Conservation (phyloP, 1,140 invertebrate species). For the Akabosia matsudoensis region DNA sequence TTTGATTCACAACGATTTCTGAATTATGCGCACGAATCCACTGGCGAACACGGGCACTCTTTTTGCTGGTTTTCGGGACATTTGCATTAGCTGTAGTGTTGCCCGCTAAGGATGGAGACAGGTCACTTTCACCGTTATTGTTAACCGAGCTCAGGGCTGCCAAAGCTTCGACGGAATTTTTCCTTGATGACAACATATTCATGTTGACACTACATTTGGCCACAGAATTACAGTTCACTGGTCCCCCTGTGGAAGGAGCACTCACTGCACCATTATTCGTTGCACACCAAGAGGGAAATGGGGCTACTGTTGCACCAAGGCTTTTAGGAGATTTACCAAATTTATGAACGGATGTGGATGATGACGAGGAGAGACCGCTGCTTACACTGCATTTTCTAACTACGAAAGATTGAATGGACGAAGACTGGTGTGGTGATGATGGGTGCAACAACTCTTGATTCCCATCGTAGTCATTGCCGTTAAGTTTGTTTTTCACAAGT, state of each 20-base stretch:
- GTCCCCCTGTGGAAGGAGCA: background rate
- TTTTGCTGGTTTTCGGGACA: conserved; percentile 23
- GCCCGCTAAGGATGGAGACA: background rate
- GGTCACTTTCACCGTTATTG: conserved; percentile 1
- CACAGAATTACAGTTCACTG: too few relatives aligned
- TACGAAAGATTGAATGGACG: background rate
- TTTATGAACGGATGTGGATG: conserved; percentile 20
- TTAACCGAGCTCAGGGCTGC: background rate
- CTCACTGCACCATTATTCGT: background rate
- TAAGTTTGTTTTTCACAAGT: background rate
- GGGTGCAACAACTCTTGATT: conserved; percentile 12
- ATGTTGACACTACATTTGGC: too few relatives aligned
- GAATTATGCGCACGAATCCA: conserved; percentile 45
- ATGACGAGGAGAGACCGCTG: conserved; percentile 18
- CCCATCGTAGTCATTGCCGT: conserved; percentile 2
- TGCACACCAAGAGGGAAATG: conserved; percentile 12
- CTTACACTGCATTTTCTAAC: conserved; percentile 37
- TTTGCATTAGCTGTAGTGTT: background rate
- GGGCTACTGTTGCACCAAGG: background rate
- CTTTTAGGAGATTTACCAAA: background rate
- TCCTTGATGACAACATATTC: background rate
- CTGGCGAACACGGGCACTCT: conserved; percentile 39
- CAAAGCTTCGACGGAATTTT: background rate
- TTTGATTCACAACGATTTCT: conserved; percentile 31
- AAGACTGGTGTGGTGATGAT: background rate